Base-by-base conservation (phyloP, 2,113 vertebrate genomes). In the Poeciliopsis retropinna region DNA sequence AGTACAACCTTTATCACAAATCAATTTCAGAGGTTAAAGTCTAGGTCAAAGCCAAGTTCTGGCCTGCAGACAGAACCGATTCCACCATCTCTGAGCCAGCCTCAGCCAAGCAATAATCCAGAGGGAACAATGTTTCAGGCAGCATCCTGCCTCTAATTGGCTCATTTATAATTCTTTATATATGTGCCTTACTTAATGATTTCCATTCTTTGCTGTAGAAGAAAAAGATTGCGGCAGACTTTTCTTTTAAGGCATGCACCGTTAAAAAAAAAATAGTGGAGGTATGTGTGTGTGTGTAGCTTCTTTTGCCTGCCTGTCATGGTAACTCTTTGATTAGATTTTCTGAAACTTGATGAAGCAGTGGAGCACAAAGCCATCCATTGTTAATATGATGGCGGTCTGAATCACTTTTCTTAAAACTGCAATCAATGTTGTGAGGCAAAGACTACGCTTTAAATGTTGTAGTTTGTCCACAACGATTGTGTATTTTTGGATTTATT, bases 21-120 rank as follows among this genome's bases (percentile, higher is more conserved):
- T 75, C 57, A 71, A 66, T 64, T 29, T 29, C 14, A 34, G 72
- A 68, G 54, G 28, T 61, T 31, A 57, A 57, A 60, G 80, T 81
- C 73, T 8, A 76, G 60, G 47, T 82, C 3, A 60, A 41, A 64
- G 73, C 44, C 51, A 31, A 51, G 25, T 64, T 41, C 19, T 30
- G 57, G 28, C 72, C 64, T 64, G 27, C 32, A 14, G 31, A 47
- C 27, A 64, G 47, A 69, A 80, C 25, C 74, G 74, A 47, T 9
- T 32, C n/a, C 30, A 9, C 31, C 27, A 41, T 75, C 61, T 15
- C 14, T 37, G 34, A 62, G 60, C 1, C n/a, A 13, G 4, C 0
- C 31, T 29, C 51, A 72, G 25, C 32, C 37, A 7, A 44, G 47
- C 78, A 27, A 11, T 30, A 67, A 57, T 14, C 31, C 13, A 9